A percentile compares a stretch with the other conserved stretches of the same genome.
Conservation (phyloP, 2,888 invertebrate genomes). For the Drosophila dives region DNA sequence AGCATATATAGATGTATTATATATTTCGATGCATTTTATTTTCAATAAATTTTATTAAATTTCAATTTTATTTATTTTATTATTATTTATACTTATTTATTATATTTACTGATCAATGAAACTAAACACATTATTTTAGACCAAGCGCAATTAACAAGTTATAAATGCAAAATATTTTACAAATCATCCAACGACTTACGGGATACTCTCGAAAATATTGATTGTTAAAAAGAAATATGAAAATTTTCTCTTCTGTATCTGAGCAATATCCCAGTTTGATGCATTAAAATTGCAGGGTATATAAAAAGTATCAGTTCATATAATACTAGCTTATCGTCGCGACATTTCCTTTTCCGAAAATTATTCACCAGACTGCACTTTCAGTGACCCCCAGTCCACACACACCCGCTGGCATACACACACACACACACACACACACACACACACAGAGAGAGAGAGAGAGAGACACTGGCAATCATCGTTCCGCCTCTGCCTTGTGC, state of each 20-base stretch:
- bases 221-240: neutral
- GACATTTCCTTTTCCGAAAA: slow-evolving; percentile 40
- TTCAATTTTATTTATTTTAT: too few relatives aligned
- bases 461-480: neutral
- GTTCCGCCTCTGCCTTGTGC: neutral
- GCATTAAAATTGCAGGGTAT: slow-evolving; percentile 20
- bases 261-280: neutral
- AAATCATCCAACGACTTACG: neutral
- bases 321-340: neutral
- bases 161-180: neutral
- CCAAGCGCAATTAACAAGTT: neutral
- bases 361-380: slow-evolving; percentile 34
- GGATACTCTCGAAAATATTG: neutral
- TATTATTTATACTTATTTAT: too few relatives aligned
- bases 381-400: slow-evolving; percentile 11
- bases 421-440: neutral
- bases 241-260: neutral
- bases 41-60: neutral
- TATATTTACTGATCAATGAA: neutral
- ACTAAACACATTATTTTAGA: neutral
- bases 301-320: slow-evolving; percentile 8
- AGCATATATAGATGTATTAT: neutral
- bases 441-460: neutral
- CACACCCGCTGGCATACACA: neutral
- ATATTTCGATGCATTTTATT: neutral